phyloP scores from a whole-genome alignment of 2,797 vertebrate genomes.

The Hapalemur alaotrensis region DNA sequence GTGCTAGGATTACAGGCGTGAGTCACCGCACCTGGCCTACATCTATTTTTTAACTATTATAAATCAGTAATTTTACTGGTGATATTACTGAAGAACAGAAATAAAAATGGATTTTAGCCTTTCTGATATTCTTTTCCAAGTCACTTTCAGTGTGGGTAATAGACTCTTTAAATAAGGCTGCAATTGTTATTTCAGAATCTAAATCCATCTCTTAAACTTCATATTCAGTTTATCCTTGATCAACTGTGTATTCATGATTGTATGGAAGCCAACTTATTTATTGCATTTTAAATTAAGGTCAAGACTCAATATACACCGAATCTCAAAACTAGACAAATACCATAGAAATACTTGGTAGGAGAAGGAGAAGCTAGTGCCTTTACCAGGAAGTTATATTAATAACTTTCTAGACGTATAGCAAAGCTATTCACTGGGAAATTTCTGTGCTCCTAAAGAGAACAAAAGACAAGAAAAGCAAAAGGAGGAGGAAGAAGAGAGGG shows the following conservation, averaged over 20 bases:
- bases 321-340: conserved; percentile 39
- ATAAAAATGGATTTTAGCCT: background rate
- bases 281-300: conserved; percentile 64
- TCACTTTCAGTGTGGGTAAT: background rate
- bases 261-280: conserved; percentile 49
- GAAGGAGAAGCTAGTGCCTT: conserved; percentile 59
- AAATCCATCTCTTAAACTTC: background rate
- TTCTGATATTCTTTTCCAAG: background rate
- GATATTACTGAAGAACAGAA: background rate
- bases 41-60: background rate
- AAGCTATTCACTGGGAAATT: conserved; percentile 76
- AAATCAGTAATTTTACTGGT: background rate
- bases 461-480: conserved; percentile 56
- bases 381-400: conserved; percentile 64
- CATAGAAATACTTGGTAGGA: conserved; percentile 51
- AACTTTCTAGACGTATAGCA: conserved; percentile 67
- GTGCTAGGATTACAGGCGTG: too few species aligned
- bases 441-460: conserved; percentile 63
- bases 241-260: conserved; percentile 62
- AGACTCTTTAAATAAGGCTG: background rate
- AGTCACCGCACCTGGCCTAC: background rate
- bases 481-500: background rate
- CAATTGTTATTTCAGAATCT: background rate
- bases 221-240: background rate
- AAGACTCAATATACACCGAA: conserved; percentile 37